Base-by-base conservation (phyloP, 2,888 invertebrate species). In the Chymomyza caudatula region DNA sequence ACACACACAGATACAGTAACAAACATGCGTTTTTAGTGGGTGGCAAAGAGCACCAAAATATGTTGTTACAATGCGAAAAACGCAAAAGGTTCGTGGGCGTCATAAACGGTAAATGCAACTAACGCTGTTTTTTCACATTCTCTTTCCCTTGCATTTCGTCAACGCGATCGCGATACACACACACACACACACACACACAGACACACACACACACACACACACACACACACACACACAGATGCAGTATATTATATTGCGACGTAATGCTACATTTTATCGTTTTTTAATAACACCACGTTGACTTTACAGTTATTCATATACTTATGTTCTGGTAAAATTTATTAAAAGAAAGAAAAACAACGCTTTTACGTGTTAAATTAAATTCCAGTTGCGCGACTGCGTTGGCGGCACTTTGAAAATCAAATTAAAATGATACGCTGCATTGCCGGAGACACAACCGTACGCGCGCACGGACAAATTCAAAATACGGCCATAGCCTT, bases 131-230 rank as follows among this genome's bases (percentile, higher is more conserved):
- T 37, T 37, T 37, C 5, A 37, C 11, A 37, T 62, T 19, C 43
- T n/a, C 42, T 52, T 59, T 65, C 54, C 60, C 60, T 43, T 63
- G 54, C 43, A 62, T 59, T 69, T 53, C 60, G 11, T 42, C 60
- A 17, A 42, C 49, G 55, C 59, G 77, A 76, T 69, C 66, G 42
- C 47, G n/a, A 55, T 13, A 20, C 20, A 22, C 52, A 60, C 53
- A 43, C 65, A 15, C 37, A 64, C 8, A 25, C 23, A 20, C 5
- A 29, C 29, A 29, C 29, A 29, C 29, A 29, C 29, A 37, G 4
- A 25, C 5, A 55, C n/a, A 20, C 20, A 22, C 52, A 60, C 53
- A 43, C 65, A 15, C 37, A 64, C 8, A 25, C 23, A 20, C 5
- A 29, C 29, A 29, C 29, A 29, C 29, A 29, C 29, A 37, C 6